Base-by-base conservation (phyloP, 2,888 invertebrate genomes). In the Platycheirus rosarum region DNA sequence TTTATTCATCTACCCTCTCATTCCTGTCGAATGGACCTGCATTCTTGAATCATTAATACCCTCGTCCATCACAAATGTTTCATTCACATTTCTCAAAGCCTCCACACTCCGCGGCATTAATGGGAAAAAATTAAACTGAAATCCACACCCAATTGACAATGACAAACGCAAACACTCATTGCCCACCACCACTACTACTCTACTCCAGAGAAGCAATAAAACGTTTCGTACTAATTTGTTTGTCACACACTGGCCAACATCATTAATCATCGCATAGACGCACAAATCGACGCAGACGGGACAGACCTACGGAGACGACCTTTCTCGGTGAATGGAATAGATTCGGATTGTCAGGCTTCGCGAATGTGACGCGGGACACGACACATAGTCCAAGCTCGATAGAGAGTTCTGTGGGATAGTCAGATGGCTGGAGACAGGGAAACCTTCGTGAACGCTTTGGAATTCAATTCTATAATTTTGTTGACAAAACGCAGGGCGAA, bases 191-290 rank as follows among this genome's bases (percentile, higher is more conserved):
- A 46, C 35, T 13, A 9, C 37, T 37, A 9, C 55, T 20, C 29
- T 37, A 11, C 20, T 20, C 60, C 57, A 55, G 55, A 49, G 42
- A 79, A 49, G 74, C 69, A 63, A 79, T 79, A 79, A 79, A 74
- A 75, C 75, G 74, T 76, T 68, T 80, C 70, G 66, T 65, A 76
- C 80, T 80, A 80, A 80, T 80, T 80, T 80, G 76, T 75, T 80
- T 80, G 76, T 76, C 80, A 76, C 75, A 80, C 75, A 76, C 53
- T 70, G 76, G 76, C 70, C 70, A 65, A 70, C 65, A 65, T 51
- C 76, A 60, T 80, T 80, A 70, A 80, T 80, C 80, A 80, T 80
- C 65, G 35, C 26, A 79, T 75, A 69, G n/a, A 53, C 46, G 44
- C 53, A 51, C 42, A 42, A 16, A 70, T 7, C 29, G 51, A 75